These are phyloP conservation scores for Thymelicus acteon DNA, from an alignment of 2,888 invertebrate genomes.

Conservation along the genomic window DNA sequence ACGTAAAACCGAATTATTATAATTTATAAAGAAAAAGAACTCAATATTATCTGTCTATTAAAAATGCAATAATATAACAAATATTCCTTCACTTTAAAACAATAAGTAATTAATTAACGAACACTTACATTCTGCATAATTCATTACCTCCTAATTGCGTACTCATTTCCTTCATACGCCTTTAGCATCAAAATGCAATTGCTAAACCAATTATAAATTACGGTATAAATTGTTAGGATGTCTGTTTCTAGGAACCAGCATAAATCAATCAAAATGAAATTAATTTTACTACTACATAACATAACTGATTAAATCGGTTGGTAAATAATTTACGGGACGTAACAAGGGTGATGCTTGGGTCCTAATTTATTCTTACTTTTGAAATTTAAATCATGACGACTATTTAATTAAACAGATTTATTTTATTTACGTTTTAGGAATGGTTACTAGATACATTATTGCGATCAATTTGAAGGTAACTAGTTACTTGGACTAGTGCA, in stretches of 20 bases:
- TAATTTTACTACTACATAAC: not conserved
- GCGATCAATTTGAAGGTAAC: no score
- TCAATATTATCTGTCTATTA: no score
- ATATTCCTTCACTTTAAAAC: no score
- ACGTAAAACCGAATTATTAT: no score
- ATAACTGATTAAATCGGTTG: not conserved
- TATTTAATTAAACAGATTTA: no score
- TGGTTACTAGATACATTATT: no score
- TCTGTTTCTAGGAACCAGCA: not conserved
- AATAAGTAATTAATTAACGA: no score
- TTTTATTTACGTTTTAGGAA: no score
- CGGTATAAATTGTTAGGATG: not conserved
- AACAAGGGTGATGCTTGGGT: not conserved
- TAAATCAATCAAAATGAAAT: not conserved
- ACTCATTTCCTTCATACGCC: not conserved
- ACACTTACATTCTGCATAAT: not conserved
- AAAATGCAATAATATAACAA: no score
- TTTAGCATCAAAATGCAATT: not conserved
- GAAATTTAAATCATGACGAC: no score
- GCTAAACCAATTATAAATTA: not conserved
- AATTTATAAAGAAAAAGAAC: no score
- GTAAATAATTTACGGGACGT: not conserved
- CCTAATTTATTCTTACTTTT: not conserved
- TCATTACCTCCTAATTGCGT: constrained; percentile 4
- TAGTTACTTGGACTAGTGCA: no score